A percentile compares a stretch with the other conserved stretches of the same genome.
phyloP scores from a whole-genome alignment of 2,797 vertebrate species.

The Enteromius fasciolatus region DNA sequence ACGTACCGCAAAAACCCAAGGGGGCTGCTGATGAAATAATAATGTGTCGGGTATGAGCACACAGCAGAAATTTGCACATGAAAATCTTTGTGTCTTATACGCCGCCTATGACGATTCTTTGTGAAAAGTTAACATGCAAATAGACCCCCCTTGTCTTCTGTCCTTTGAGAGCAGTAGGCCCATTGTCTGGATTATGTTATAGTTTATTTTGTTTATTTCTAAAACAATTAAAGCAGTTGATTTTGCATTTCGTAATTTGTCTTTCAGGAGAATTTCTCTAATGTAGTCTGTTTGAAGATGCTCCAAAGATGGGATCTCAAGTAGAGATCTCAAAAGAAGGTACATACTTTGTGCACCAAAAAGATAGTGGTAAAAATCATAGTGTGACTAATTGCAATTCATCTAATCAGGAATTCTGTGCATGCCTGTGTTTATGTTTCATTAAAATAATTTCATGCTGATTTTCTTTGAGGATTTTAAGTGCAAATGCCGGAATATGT shows the following conservation, averaged over 20 bases:
- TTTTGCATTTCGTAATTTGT: constrained; percentile 80
- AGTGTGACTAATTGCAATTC: constrained; percentile 3
- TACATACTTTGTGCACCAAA: constrained; percentile 20
- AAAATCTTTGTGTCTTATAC: constrained; percentile 77
- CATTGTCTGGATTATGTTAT: constrained; percentile 79
- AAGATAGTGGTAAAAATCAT: constrained; percentile 7
- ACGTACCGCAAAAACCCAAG: constrained; percentile 17
- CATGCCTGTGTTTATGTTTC: constrained; percentile 14
- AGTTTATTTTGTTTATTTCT: constrained; percentile 80
- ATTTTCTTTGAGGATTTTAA: not conserved
- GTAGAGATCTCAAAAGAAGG: constrained; percentile 31
- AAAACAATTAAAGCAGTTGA: constrained; percentile 78
- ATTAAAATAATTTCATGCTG: not conserved
- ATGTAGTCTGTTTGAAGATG: constrained; percentile 47
- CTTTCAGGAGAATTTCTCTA: constrained; percentile 58
- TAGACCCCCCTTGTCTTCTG: constrained; percentile 60
- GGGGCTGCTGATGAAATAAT: constrained; percentile 78
- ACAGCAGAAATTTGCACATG: constrained; percentile 83
- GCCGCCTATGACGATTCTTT: constrained; percentile 75
- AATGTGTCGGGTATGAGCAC: constrained; percentile 72
- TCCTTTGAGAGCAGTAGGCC: constrained; percentile 71
- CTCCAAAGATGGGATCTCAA: constrained; percentile 18
- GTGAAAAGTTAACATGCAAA: constrained; percentile 82
- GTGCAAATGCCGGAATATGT: not conserved
- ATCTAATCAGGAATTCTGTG: constrained; percentile 16